Percentiles rank a stretch among this genome's conserved stretches.
These are phyloP conservation scores for Oryctes rhinoceros DNA, from an alignment of 1,140 invertebrate species.

Conservation along the genomic window DNA sequence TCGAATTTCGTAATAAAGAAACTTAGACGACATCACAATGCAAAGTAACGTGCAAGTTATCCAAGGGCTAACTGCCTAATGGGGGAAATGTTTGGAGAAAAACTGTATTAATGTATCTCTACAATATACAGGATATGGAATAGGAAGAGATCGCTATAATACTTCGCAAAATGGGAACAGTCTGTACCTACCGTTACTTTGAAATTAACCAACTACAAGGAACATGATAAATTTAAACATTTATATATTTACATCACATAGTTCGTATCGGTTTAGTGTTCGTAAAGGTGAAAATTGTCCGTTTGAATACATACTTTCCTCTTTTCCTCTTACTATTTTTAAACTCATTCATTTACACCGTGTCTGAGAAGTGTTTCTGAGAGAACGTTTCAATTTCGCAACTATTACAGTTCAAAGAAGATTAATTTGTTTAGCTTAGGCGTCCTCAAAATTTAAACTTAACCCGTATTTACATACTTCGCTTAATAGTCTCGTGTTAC, in stretches of 20 bases:
- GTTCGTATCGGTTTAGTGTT: neutral
- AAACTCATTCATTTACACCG: neutral
- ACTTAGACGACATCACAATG: no score
- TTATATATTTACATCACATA: neutral
- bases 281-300: constrained; percentile 9
- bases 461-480: constrained; percentile 18
- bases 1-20: no score
- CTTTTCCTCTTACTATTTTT: constrained; percentile 17
- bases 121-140: no score
- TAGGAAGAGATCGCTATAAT: no score
- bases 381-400: constrained; percentile 18
- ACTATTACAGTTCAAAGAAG: constrained; percentile 22
- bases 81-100: no score
- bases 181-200: neutral
- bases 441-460: constrained; percentile 22
- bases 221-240: neutral
- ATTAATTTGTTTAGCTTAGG: constrained; percentile 15
- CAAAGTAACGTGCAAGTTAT: no score
- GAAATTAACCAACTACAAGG: neutral
- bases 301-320: constrained; percentile 3
- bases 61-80: no score
- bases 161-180: no score
- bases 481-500: constrained; percentile 3
- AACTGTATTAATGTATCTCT: no score
- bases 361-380: neutral